A percentile compares a stretch with the other conserved stretches of the same genome.
These are phyloP conservation scores for Chydorus sphaericus DNA, from an alignment of 2,888 invertebrate genomes.

Conservation along the genomic window DNA sequence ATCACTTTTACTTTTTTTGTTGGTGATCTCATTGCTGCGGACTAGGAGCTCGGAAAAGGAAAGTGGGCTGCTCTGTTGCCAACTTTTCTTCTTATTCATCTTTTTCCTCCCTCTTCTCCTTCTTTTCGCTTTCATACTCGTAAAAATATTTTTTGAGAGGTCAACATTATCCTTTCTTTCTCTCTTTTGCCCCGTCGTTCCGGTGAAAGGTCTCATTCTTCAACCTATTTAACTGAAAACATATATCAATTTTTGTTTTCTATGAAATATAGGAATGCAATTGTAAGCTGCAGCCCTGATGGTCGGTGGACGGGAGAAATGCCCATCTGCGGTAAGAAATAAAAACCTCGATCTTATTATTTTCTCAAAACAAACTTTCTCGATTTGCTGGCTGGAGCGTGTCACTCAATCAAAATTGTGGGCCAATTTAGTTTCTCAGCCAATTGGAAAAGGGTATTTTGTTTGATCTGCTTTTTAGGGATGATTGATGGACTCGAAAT, in stretches of 20 bases:
- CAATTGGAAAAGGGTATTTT: too few relatives aligned
- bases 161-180: neutral
- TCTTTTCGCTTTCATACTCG: neutral
- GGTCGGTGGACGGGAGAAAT: conserved; percentile 66
- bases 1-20: conserved; percentile 6
- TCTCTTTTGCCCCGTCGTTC: neutral
- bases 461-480: too few relatives aligned
- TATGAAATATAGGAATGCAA: conserved; percentile 27
- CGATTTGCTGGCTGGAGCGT: too few relatives aligned
- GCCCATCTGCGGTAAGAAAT: conserved; percentile 63
- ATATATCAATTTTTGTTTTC: neutral
- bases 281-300: conserved; percentile 49
- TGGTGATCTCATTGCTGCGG: neutral
- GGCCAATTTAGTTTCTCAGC: too few relatives aligned
- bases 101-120: too few relatives aligned
- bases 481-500: too few relatives aligned
- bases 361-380: too few relatives aligned
- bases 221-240: neutral
- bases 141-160: neutral
- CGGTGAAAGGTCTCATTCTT: neutral
- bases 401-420: too few relatives aligned
- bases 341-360: neutral
- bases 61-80: too few relatives aligned
- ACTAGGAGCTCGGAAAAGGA: too few relatives aligned
- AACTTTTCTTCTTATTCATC: too few relatives aligned